These are phyloP conservation scores for Onchidella celtica DNA, from an alignment of 2,888 invertebrate species.

Conservation along the genomic window DNA sequence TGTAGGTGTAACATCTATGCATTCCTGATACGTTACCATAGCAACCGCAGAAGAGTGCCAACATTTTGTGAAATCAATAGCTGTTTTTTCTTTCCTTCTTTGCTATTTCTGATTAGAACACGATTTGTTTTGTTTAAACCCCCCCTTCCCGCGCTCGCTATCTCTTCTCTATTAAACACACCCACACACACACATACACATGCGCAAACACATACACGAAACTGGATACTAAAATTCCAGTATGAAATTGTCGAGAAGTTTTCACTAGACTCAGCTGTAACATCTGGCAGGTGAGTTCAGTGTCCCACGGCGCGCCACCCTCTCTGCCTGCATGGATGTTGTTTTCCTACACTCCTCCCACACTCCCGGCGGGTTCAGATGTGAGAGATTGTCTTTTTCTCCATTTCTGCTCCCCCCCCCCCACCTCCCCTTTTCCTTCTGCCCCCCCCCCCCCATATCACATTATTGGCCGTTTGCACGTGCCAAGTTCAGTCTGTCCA, in stretches of 20 bases:
- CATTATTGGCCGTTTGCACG: no score
- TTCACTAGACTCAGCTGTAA: no score
- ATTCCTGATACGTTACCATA: background rate
- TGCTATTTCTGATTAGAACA: background rate
- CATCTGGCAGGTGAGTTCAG: background rate
- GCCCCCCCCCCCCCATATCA: no score
- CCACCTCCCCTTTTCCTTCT: no score
- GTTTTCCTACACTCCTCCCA: no score
- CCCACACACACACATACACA: background rate
- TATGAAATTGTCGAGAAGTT: no score
- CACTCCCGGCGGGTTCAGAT: no score
- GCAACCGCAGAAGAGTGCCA: background rate
- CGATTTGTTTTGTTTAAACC: background rate
- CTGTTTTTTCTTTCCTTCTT: background rate
- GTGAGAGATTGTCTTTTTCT: no score
- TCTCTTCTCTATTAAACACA: background rate
- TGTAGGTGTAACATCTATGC: background rate
- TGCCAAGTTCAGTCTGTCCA: no score
- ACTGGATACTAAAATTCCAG: background rate
- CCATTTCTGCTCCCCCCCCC: no score
- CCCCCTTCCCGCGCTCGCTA: background rate
- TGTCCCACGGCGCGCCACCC: background rate
- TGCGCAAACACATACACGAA: background rate
- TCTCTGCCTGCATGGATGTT: background rate
- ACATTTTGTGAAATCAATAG: background rate